These are phyloP conservation scores for Eonycteris spelaea DNA, from an alignment of 2,113 vertebrate genomes.

Conservation along the genomic window DNA sequence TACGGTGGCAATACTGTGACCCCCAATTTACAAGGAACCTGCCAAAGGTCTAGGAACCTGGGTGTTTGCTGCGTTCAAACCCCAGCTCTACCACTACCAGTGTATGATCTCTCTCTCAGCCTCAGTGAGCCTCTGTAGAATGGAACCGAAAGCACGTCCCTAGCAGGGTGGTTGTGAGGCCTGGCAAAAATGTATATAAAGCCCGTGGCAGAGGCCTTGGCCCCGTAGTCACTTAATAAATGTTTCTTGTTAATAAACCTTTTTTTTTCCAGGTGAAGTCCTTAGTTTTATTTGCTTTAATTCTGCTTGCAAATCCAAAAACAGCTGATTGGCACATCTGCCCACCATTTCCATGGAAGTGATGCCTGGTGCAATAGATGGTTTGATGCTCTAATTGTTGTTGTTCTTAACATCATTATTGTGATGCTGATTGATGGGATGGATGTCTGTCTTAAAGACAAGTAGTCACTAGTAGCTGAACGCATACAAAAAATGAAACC, in stretches of 20 bases:
- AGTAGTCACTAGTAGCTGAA: not conserved
- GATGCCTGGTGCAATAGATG: not conserved
- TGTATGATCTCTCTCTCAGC: not conserved
- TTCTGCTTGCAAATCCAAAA: not conserved
- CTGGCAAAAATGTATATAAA: not conserved
- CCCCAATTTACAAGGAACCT: not conserved
- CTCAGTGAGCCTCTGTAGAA: not conserved
- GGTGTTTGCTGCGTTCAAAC: not conserved
- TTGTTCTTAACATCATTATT: not conserved
- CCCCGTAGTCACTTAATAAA: fast-evolving
- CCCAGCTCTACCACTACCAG: not conserved
- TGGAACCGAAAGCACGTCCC: not conserved
- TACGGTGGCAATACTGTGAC: too few species aligned
- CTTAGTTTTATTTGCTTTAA: not conserved
- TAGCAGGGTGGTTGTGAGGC: too few species aligned
- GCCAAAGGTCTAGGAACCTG: not conserved
- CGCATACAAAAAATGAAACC: not conserved
- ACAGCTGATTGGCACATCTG: fast-evolving
- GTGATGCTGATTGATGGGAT: not conserved
- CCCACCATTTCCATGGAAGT: fast-evolving
- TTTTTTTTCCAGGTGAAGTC: not conserved
- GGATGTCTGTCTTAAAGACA: not conserved
- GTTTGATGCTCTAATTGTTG: not conserved
- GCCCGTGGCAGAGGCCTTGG: not conserved
- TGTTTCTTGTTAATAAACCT: not conserved